These are phyloP conservation scores for Caenorhabditis doughertyi DNA, from an alignment of 2,888 invertebrate species.

Conservation along the genomic window DNA sequence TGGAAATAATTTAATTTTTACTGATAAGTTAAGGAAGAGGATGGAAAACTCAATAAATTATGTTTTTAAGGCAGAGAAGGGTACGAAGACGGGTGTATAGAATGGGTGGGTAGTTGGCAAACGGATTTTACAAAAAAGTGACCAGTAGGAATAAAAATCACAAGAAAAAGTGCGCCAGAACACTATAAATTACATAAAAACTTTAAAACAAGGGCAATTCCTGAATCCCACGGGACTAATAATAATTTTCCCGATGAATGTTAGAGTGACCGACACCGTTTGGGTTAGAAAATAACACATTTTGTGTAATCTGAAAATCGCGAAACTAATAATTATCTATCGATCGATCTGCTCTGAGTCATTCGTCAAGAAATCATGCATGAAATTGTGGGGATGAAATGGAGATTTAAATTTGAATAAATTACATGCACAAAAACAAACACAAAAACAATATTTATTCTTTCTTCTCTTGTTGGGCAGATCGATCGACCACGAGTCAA, in stretches of 20 bases:
- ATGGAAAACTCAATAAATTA: constrained; percentile 50
- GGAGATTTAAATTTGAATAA: neutral
- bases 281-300: constrained; percentile 24
- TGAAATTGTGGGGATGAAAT: neutral
- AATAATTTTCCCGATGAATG: constrained; percentile 48
- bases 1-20: constrained; percentile 44
- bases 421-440: constrained; percentile 31
- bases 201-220: constrained; percentile 13
- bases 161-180: constrained; percentile 50
- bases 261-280: constrained; percentile 50
- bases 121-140: constrained; percentile 35
- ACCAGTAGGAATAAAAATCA: constrained; percentile 59
- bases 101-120: constrained; percentile 31
- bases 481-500: constrained; percentile 76
- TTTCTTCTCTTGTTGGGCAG: constrained; percentile 55
- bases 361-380: constrained; percentile 45
- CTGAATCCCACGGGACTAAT: constrained; percentile 10
- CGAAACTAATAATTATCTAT: neutral
- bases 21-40: constrained; percentile 30
- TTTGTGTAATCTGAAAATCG: neutral
- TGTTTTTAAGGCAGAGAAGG: constrained; percentile 39
- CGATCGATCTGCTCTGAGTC: constrained; percentile 43
- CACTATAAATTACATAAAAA: constrained; percentile 42
- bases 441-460: constrained; percentile 13
- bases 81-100: constrained; percentile 1